Conservation (phyloP, 2,888 invertebrate genomes). For the Parnassius glacialis region DNA sequence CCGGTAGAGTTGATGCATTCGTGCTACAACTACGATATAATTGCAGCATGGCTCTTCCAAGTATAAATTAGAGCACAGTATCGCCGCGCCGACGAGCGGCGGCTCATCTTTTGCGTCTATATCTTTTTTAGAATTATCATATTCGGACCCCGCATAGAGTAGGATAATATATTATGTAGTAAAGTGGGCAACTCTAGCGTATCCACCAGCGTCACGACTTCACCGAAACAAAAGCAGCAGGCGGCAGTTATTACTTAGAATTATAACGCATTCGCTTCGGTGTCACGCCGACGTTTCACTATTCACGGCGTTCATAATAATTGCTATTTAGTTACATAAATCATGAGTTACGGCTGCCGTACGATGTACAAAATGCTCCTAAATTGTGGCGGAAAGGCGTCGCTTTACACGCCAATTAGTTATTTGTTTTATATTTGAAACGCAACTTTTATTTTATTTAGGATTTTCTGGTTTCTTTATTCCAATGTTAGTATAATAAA, state of each 20-base stretch:
- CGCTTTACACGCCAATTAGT: conserved; percentile 12
- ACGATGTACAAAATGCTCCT: conserved; percentile 10
- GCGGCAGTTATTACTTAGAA: not conserved
- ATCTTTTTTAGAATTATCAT: no score
- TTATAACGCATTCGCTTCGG: conserved; percentile 7
- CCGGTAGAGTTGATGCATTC: no score
- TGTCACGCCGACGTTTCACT: conserved; percentile 7
- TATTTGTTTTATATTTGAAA: conserved; percentile 1
- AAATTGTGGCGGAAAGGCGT: conserved; percentile 26
- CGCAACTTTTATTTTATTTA: not conserved
- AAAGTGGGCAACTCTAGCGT: not conserved
- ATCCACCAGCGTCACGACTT: not conserved
- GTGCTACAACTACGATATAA: no score
- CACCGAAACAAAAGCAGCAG: not conserved
- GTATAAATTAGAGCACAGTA: no score
- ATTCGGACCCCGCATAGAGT: no score
- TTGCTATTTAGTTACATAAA: conserved; percentile 14
- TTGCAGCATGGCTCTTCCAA: no score
- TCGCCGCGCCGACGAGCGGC: no score
- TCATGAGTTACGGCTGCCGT: conserved; percentile 15
- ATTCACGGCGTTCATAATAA: conserved; percentile 16
- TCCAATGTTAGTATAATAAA: no score
- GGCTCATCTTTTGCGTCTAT: no score
- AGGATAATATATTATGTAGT: not conserved
- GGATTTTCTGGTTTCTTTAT: no score